Conservation (phyloP, 2,888 invertebrate species). For the Heliconius sara region DNA sequence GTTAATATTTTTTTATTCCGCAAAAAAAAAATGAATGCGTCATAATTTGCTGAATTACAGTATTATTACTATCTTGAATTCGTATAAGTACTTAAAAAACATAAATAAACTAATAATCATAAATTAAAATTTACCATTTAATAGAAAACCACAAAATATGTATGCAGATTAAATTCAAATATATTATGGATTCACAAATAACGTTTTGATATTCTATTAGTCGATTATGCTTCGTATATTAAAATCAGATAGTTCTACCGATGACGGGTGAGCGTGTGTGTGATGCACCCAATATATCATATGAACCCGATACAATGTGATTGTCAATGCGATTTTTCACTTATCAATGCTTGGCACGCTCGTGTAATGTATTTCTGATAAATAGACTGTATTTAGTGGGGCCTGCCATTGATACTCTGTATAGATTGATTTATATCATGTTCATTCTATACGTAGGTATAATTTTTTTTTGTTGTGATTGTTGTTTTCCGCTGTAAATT, state of each 20-base stretch:
- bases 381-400: constrained; percentile 72
- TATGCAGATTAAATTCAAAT: constrained; percentile 69
- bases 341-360: constrained; percentile 69
- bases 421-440: constrained; percentile 75
- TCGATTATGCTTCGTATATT: constrained; percentile 63
- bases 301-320: constrained; percentile 61
- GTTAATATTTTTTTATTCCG: too few species aligned
- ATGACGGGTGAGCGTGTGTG: constrained; percentile 51
- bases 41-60: too few species aligned
- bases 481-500: neutral
- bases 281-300: constrained; percentile 67
- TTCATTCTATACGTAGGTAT: constrained; percentile 56
- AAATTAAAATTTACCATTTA: constrained; percentile 56
- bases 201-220: constrained; percentile 75
- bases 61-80: neutral
- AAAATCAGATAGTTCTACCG: constrained; percentile 49
- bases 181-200: constrained; percentile 65
- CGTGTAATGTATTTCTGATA: constrained; percentile 71
- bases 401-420: constrained; percentile 66
- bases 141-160: constrained; percentile 64
- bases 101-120: constrained; percentile 38
- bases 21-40: too few species aligned
- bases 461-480: constrained; percentile 63
- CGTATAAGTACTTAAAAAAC: constrained; percentile 23
- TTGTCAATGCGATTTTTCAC: constrained; percentile 74